phyloP scores from a whole-genome alignment of 2,888 invertebrate genomes.

The Hedya salicella region DNA sequence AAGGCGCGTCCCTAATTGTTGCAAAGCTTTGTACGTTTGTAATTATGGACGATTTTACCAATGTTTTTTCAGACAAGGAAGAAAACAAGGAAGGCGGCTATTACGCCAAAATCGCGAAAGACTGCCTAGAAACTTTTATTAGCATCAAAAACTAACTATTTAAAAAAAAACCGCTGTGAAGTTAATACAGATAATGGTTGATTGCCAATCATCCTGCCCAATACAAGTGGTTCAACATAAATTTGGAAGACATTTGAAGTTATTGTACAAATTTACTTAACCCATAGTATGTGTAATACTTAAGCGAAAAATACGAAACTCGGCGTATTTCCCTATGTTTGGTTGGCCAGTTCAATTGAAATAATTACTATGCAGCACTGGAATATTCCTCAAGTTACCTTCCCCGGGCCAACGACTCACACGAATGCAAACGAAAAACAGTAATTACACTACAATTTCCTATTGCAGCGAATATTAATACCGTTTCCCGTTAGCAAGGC shows the following conservation, averaged over 20 bases:
- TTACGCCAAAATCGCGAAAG: not conserved
- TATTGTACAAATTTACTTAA: not conserved
- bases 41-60: slow-evolving; percentile 2
- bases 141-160: no score
- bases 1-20: slow-evolving; percentile 26
- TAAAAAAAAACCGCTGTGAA: no score
- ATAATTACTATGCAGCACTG: slow-evolving; percentile 27
- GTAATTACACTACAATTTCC: slow-evolving; percentile 33
- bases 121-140: no score
- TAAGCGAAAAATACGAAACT: not conserved
- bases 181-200: not conserved
- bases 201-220: not conserved
- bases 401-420: slow-evolving; percentile 26
- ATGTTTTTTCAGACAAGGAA: not conserved
- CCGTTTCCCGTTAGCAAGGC: slow-evolving; percentile 32
- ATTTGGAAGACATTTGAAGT: not conserved
- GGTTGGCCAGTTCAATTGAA: slow-evolving; percentile 17
- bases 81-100: not conserved
- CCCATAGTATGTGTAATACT: not conserved
- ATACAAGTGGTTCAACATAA: not conserved
- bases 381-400: slow-evolving; percentile 22
- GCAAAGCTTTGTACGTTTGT: slow-evolving; percentile 14
- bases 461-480: slow-evolving; percentile 31
- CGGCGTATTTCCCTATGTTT: slow-evolving; percentile 9
- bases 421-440: slow-evolving; percentile 34